Evolutionary conservation across 2,113 vertebrate genomes (phyloP), one percentile per base, ranked within the genome.

Genomic region (Calidris pygmaea): DNA sequence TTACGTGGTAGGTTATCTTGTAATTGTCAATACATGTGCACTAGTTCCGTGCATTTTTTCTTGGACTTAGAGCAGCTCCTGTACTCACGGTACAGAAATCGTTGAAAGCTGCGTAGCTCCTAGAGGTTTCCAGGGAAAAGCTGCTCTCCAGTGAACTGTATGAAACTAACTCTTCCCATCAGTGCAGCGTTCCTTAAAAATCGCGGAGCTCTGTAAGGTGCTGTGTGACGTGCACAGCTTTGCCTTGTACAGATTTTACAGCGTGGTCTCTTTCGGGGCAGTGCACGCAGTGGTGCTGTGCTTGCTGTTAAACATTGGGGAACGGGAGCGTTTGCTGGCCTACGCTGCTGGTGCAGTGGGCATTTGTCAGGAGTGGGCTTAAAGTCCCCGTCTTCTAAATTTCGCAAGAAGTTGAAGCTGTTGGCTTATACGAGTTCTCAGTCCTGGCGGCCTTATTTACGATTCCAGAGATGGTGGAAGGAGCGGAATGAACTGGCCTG

Each of bases 401-500:
- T 45, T 27, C 20, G n/a, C 5, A 87, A n/a, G 18, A 66, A 62
- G 6, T 32, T 77, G 59, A 73, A 68, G 53, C 78, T 80, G 45
- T 90, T 83, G 86, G 34, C 23, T 89, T 52, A 14, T 41, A 22
- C 29, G 14, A 5, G 47, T 60, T 87, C 66, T 60, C 18, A 8
- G 55, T 58, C 35, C 66, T 63, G 24, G 10, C 50, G 7, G 1
- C 5, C 24, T 73, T 66, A 10, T 58, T 85, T 66, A 10, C 23
- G 39, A 0, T 47, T 62, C 63, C 23, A 30, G 16, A 3, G 27
- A 6, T 0, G 0, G 29, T 41, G 48, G 47, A 80, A 74, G 41
- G 59, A 73, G 29, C 14, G 8, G 50, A n/a, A 21, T 17, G 20
- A 68, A 37, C 30, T 53, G 45, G 55, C 76, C 30, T 74, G 34